Evolutionary conservation across 2,888 invertebrate species (phyloP), one percentile per base, ranked within the genome.

Genomic region (Lamellibrachia columna): DNA sequence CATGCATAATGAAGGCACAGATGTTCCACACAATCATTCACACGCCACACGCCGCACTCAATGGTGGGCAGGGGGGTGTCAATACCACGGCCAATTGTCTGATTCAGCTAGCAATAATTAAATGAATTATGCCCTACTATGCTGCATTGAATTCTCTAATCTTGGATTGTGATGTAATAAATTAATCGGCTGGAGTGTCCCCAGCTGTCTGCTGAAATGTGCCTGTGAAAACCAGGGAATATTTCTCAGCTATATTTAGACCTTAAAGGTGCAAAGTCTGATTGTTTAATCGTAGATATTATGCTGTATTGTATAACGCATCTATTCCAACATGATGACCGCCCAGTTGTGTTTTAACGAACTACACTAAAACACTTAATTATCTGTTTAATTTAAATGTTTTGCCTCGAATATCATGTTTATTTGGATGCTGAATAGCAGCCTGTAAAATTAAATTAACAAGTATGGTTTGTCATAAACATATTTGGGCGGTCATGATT

Each of bases 11-110:
- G 22, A 2, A 15, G 6, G 1, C 2, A 15, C 75, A 75, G 75
- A 75, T 75, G 75, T 75, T 22, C 15, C 75, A 6, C 6, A 75
- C n/a, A 75, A 22, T 75, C 75, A 22, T 75, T 75, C 22, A 75
- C 75, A 22, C 22, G 75, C 75, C 75, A 75, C 22, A n/a, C 75
- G 22, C 22, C 75, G 15, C 58, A 75, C 75, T 75, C 75, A 75
- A 75, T 75, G 75, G 75, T 22, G 75, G 75, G 75, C 2, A 75
- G 22, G 75, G 75, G 75, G 75, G 75, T 75, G 75, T 75, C 75
- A 75, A 75, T 75, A 75, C 75, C 75, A 15, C 75, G n/a, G 75
- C 75, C 75, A 75, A 75, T 75, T 75, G 75, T 75, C 75, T 75
- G n/a, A 75, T 75, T 75, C 6, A n/a, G 75, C 75, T 6, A n/a